Base-by-base conservation (phyloP, 2,888 invertebrate species). In the Monoplex corrugatus region DNA sequence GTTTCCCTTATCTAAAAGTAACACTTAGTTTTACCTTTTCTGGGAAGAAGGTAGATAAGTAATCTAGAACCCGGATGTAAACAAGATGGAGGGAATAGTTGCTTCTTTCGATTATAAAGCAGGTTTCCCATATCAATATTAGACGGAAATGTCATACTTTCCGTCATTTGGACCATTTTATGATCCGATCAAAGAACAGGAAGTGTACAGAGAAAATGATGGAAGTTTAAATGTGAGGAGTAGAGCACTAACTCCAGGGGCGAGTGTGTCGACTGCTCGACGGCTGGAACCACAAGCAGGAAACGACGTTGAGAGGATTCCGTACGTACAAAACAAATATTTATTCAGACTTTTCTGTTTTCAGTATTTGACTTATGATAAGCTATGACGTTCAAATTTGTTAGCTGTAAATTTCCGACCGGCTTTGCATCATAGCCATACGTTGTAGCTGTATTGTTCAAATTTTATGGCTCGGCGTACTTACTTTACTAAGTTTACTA, bases 111-210 rank as follows among this genome's bases (percentile, higher is more conserved):
- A 43, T 72, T 87, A 89, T 89, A 10, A 38, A 57, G 82, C 35
- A 57, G 44, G 43, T 88, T 87, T 89, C 83, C 16, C 84, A 63
- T 68, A 68, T 45, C 72, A 43, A 28, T 72, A 88, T 86, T 38
- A 83, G 86, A 68, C 63, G 80, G 86, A 89, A 84, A 93, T 93
- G 93, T 92, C 93, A 89, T 92, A 91, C 91, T 93, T 92, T 83
- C 92, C 93, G 19, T 91, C 90, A 72, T 90, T 92, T 63, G 92
- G 91, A 28, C 93, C 93, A 32, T 93, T 93, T 90, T 93, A 92
- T 90, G 93, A 93, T 84, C 93, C 93, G 57, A 87, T 90, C n/a
- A 91, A 92, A 89, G 93, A 92, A 35, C 92, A 92, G 78, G 92
- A 92, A 90, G 90, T 93, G 40, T 93, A 92, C 82, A 92, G 91